Evolutionary conservation across 1,140 invertebrate genomes (phyloP), one percentile per base, ranked within the genome.

Genomic region (Aphelenchoides fujianensis): DNA sequence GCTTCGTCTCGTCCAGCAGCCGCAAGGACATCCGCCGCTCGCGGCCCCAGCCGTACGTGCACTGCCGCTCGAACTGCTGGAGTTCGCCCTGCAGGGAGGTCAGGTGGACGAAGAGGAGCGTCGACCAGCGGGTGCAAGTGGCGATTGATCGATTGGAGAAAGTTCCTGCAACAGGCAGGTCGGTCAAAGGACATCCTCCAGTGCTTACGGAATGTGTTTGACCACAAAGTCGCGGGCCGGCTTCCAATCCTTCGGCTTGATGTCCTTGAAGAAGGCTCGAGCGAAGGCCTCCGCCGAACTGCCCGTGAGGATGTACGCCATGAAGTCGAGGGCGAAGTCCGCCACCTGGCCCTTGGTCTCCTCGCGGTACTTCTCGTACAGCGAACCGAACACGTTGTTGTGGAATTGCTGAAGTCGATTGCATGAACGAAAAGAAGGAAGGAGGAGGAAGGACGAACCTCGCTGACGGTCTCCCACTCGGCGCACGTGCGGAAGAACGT

Each of bases 161-260:
- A 66, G 53, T 12, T 32, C 34, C 63, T 66, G 32, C 23, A 66
- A 66, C 30, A n/a, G n/a, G n/a, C n/a, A n/a, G n/a, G n/a, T n/a
- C n/a, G n/a, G n/a, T n/a, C n/a, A n/a, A n/a, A n/a, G n/a, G n/a
- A n/a, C n/a, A n/a, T n/a, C n/a, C n/a, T n/a, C n/a, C n/a, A n/a
- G n/a, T n/a, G 53, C 63, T 66, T 36, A 66, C 63, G 63, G 63
- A 37, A 66, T 66, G 7, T 66, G 63, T 3, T 66, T 66, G 32
- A 30, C 2, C 1, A 66, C 63, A 3, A 66, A 66, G n/a, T 66
- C 63, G n/a, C 36, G 31, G 30, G 63, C 63, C 63, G 63, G 28
- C 53, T 66, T 66, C 63, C 63, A 66, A 34, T 66, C 32, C 31
- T 31, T 66, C 16, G n/a, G 32, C 31, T 66, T 66, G 63, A 66